A percentile compares a stretch with the other conserved stretches of the same genome.
These are phyloP conservation scores for Eulithis testata DNA, from an alignment of 2,888 invertebrate species.

Conservation along the genomic window DNA sequence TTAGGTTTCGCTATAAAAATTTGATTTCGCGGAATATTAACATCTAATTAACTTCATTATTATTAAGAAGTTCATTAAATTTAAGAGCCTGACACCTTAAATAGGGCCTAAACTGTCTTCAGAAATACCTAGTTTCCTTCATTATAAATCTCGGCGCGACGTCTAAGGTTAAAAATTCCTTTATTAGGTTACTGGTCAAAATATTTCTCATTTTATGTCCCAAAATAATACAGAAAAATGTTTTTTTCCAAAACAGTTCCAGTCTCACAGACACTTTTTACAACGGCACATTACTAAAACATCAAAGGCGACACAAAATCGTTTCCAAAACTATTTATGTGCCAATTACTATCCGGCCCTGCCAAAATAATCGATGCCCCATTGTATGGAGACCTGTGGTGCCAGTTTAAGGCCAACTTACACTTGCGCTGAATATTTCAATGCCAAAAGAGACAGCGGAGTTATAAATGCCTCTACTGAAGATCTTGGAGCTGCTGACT, in stretches of 20 bases:
- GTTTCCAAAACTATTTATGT: conserved; percentile 54
- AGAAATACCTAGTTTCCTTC: conserved; percentile 74
- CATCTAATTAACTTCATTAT: too few species aligned
- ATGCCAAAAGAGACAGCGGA: conserved; percentile 55
- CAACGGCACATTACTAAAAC: conserved; percentile 38
- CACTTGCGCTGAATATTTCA: conserved; percentile 62
- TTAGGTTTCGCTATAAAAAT: too few species aligned
- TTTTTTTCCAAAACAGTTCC: neutral
- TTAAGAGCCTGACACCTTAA: conserved; percentile 39
- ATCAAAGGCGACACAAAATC: conserved; percentile 38
- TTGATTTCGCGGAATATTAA: too few species aligned
- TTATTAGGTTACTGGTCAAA: neutral
- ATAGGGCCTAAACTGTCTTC: conserved; percentile 59
- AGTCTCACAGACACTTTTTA: conserved; percentile 33
- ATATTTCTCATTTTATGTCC: neutral
- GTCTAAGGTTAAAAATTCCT: conserved; percentile 46
- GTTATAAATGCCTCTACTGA: conserved; percentile 62
- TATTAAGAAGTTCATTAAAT: neutral
- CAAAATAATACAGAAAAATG: neutral
- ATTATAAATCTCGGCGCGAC: conserved; percentile 74
- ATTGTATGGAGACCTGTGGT: conserved; percentile 58
- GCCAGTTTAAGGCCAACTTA: conserved; percentile 53
- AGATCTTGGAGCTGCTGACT: conserved; percentile 51
- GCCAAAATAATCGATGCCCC: conserved; percentile 65
- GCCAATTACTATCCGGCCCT: conserved; percentile 62